Evolutionary conservation across 2,888 invertebrate species (phyloP), one percentile per base, ranked within the genome.

Genomic region (Sepiola atlantica): DNA sequence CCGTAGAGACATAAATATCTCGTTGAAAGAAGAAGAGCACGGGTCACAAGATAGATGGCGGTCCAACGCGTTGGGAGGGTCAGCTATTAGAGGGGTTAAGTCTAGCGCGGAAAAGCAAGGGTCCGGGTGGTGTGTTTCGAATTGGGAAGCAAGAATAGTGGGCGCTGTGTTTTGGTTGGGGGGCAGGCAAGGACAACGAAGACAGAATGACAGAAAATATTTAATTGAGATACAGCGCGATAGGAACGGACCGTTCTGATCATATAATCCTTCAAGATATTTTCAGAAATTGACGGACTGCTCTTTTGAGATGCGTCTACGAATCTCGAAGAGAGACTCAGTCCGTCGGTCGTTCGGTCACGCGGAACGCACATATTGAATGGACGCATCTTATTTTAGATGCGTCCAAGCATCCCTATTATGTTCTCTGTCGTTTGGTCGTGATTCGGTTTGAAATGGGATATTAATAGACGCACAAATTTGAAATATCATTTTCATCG

Each of bases 171-270:
- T 77, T 77, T 77, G 77, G 77, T n/a, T 12, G n/a, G n/a, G 18
- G 18, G 4, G 77, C 10, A 16, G n/a, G 16, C n/a, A 18, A 32
- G 57, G 57, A 57, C 57, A 20, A 24, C 57, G 57, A 57, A 57
- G 10, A 77, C 16, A 77, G 77, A 3, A 77, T 77, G 77, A 77
- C 77, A 77, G 77, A 77, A 77, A 77, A n/a, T 77, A 77, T 77
- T 77, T n/a, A 77, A 77, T 77, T 77, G 77, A 77, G 77, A 77
- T 77, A 77, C n/a, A n/a, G 77, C 77, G 77, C n/a, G 28, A 77
- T 14, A 77, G 28, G n/a, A n/a, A 77, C n/a, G 77, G 32, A 16
- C n/a, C 16, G n/a, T 77, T 77, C 77, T 1, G 77, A 77, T n/a
- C 16, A 77, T 77, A 77, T 77, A 77, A 77, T 77, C 77, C 77